Conservation (phyloP, 2,113 vertebrate species). For the Oxyruncus cristatus region DNA sequence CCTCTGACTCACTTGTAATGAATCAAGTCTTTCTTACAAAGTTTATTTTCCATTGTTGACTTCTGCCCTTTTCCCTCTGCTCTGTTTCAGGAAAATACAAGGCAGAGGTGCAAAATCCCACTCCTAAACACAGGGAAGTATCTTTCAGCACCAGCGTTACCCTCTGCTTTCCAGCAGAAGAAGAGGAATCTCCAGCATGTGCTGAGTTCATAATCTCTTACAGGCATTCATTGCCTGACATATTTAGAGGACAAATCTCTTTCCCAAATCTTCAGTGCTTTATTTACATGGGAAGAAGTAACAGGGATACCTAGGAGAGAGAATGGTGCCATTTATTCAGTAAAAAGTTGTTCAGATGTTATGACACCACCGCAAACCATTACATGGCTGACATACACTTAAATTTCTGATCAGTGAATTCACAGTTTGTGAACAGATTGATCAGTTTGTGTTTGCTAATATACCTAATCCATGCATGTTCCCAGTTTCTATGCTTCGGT, state of each 20-base stretch:
- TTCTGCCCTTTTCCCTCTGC: neutral
- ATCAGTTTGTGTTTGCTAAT: conserved; percentile 41
- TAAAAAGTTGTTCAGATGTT: neutral
- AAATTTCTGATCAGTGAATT: conserved; percentile 1
- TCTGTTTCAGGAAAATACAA: neutral
- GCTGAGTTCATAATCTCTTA: neutral
- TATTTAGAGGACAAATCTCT: neutral
- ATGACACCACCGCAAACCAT: neutral
- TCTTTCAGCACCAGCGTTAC: neutral
- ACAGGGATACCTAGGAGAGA: neutral
- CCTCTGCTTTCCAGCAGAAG: neutral
- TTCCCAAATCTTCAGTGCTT: neutral
- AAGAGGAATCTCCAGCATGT: neutral
- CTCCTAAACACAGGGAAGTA: neutral
- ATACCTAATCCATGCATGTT: conserved; percentile 13
- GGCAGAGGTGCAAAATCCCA: neutral
- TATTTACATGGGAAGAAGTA: neutral
- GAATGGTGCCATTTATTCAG: neutral
- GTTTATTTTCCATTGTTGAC: neutral
- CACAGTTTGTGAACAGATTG: conserved; percentile 16
- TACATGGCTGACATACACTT: neutral
- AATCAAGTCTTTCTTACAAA: neutral
- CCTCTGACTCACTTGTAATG: neutral
- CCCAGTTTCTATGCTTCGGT: neutral
- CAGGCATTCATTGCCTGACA: neutral